A percentile compares a stretch with the other conserved stretches of the same genome.
Conservation (phyloP, 2,113 vertebrate species). For the Pteruthius melanotis region DNA sequence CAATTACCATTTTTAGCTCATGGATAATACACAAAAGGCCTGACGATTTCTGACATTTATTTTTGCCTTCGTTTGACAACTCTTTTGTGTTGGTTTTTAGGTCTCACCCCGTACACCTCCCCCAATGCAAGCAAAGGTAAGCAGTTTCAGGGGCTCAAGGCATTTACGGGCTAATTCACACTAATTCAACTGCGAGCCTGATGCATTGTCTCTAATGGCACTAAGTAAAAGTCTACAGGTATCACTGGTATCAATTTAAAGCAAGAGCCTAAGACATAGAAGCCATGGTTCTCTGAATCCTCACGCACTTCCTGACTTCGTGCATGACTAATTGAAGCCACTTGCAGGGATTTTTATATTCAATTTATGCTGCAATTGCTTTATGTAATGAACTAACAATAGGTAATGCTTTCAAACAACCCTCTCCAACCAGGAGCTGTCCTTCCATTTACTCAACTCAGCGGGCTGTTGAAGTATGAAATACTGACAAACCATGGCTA, state of each 20-base stretch:
- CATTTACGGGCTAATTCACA: background rate
- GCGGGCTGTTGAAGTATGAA: background rate
- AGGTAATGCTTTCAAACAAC: background rate
- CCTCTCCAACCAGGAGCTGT: background rate
- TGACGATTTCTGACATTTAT: background rate
- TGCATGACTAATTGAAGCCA: background rate
- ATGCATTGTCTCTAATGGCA: background rate
- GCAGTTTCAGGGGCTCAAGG: background rate
- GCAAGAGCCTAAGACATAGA: background rate
- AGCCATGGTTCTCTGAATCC: background rate
- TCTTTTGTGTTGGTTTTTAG: slow-evolving; percentile 54
- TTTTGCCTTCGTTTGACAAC: background rate
- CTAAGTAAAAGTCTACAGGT: background rate
- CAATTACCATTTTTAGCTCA: background rate
- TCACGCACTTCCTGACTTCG: background rate
- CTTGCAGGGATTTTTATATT: background rate
- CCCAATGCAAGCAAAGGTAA: slow-evolving; percentile 81
- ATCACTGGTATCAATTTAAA: background rate
- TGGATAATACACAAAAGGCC: background rate
- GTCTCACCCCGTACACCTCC: slow-evolving; percentile 82
- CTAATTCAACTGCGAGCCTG: background rate
- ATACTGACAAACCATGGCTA: background rate
- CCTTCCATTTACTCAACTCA: background rate
- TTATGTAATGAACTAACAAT: background rate
- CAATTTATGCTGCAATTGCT: background rate